Evolutionary conservation across 64 coral and sea anemone species (phyloP).

Genomic region (Stylophora pistillata): DNA sequence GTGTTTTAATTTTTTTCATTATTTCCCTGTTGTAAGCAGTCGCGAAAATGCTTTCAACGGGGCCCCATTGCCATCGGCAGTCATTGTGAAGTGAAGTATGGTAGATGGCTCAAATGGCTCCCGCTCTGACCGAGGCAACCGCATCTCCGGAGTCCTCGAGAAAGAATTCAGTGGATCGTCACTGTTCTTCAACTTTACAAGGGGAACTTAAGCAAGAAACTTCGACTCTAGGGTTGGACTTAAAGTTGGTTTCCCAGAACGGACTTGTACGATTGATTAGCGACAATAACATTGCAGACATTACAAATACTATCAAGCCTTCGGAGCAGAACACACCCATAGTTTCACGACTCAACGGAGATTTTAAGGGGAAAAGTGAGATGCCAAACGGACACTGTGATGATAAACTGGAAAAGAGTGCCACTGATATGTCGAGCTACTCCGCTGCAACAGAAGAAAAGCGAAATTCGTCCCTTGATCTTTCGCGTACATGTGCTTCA

Average conservation of each 20-base stretch:
- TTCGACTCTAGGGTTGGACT: slow-evolving; percentile 64
- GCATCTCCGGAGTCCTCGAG: slow-evolving; percentile 96
- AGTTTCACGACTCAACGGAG: slow-evolving; percentile 88
- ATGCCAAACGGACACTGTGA: slow-evolving; percentile 96
- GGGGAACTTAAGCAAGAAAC: slow-evolving; percentile 83
- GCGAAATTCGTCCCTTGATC: slow-evolving; percentile 74
- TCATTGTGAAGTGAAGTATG: slow-evolving; percentile 92
- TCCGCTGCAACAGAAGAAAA: slow-evolving; percentile 66
- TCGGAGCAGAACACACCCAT: slow-evolving; percentile 94
- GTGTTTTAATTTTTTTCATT: slow-evolving; percentile 21
- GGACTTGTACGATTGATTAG: slow-evolving; percentile 94
- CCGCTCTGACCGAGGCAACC: slow-evolving; percentile 97
- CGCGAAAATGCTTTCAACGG: slow-evolving; percentile 92
- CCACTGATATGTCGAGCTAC: slow-evolving; percentile 60
- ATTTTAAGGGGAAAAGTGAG: slow-evolving; percentile 75
- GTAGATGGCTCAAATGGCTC: slow-evolving; percentile 99
- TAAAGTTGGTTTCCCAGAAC: slow-evolving; percentile 91
- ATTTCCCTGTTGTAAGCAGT: slow-evolving; percentile 43
- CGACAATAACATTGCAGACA: slow-evolving; percentile 99
- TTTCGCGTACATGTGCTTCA: slow-evolving; percentile 96
- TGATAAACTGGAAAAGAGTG: slow-evolving; percentile 62
- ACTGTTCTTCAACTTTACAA: slow-evolving; percentile 83
- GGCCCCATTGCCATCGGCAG: slow-evolving; percentile 94
- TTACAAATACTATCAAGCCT: slow-evolving; percentile 91
- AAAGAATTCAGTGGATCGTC: slow-evolving; percentile 97